Evolutionary conservation across 2,888 invertebrate genomes (phyloP).

Genomic region (Entomobrya proxima): DNA sequence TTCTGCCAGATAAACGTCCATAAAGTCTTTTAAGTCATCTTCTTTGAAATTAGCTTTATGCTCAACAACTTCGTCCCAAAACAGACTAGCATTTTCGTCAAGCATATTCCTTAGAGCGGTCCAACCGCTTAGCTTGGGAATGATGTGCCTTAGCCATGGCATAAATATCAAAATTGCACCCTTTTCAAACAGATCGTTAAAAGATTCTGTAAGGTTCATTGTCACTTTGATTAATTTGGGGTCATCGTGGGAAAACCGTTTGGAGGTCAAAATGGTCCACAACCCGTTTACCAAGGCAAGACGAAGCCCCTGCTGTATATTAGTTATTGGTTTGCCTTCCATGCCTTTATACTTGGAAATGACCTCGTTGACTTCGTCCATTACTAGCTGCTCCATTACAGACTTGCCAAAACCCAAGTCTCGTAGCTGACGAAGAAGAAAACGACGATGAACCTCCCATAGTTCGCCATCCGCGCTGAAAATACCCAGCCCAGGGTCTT

Average conservation of each 20-base stretch:
- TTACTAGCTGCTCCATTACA: slow-evolving; percentile 52
- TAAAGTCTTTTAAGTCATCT: slow-evolving; percentile 52
- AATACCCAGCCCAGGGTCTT: neutral
- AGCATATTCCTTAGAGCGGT: neutral
- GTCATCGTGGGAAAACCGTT: slow-evolving; percentile 61
- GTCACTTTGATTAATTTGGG: slow-evolving; percentile 28
- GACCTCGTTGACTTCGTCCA: slow-evolving; percentile 61
- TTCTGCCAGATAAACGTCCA: slow-evolving; percentile 51
- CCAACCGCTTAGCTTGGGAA: slow-evolving; percentile 46
- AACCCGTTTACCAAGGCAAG: slow-evolving; percentile 62
- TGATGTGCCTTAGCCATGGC: slow-evolving; percentile 56
- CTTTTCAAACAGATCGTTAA: slow-evolving; percentile 4
- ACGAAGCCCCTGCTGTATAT: slow-evolving; percentile 45
- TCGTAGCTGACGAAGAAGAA: slow-evolving; percentile 12
- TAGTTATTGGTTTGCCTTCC: slow-evolving; percentile 38
- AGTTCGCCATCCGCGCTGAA: neutral
- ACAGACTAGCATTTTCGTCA: neutral
- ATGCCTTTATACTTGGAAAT: slow-evolving; percentile 28
- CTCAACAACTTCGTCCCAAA: slow-evolving; percentile 18
- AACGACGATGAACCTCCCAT: neutral
- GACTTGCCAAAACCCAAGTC: slow-evolving; percentile 50
- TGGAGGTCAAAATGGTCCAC: slow-evolving; percentile 59
- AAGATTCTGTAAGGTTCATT: neutral
- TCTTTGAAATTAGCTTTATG: slow-evolving; percentile 34
- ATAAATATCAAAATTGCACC: slow-evolving; percentile 41